Evolutionary conservation across 2,113 vertebrate genomes (phyloP).

Genomic region (Cromileptes altivelis): DNA sequence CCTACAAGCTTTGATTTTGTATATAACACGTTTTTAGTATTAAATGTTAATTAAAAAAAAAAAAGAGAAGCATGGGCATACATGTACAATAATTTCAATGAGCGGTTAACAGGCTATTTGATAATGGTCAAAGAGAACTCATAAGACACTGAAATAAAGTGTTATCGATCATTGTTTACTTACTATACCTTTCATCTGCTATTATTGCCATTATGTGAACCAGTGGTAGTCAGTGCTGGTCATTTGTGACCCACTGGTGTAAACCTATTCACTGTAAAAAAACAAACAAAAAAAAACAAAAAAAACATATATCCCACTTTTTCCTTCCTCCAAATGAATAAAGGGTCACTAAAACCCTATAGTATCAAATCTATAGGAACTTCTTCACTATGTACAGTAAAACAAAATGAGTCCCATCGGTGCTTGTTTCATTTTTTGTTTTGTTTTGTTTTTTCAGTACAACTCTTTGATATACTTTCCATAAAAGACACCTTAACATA

Average conservation of each 20-base stretch:
- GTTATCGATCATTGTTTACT: constrained; percentile 2
- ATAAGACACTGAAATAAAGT: constrained; percentile 40
- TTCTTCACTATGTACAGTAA: constrained; percentile 47
- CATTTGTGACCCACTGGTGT: constrained; percentile 37
- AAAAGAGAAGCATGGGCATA: neutral
- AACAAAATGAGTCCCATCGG: constrained; percentile 27
- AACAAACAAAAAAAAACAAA: neutral
- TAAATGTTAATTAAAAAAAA: constrained; percentile 32
- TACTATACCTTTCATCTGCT: constrained; percentile 10
- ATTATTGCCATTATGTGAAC: constrained; percentile 20
- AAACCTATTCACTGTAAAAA: constrained; percentile 51
- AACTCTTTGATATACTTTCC: constrained; percentile 12
- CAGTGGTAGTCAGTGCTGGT: constrained; percentile 26
- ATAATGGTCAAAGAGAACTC: constrained; percentile 21
- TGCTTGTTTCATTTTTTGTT: neutral
- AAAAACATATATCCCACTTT: neutral
- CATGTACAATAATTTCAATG: neutral
- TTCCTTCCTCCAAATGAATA: constrained; percentile 1
- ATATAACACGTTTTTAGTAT: constrained; percentile 24
- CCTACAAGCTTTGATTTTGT: constrained; percentile 18
- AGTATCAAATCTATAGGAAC: constrained; percentile 36
- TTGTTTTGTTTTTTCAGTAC: constrained; percentile 5
- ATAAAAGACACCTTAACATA: constrained; percentile 9
- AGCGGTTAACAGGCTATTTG: constrained; percentile 31
- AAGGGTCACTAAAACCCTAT: constrained; percentile 8